These are phyloP conservation scores for Mormyrops attenuatus DNA, from an alignment of 2,797 vertebrate species.

Conservation along the genomic window DNA sequence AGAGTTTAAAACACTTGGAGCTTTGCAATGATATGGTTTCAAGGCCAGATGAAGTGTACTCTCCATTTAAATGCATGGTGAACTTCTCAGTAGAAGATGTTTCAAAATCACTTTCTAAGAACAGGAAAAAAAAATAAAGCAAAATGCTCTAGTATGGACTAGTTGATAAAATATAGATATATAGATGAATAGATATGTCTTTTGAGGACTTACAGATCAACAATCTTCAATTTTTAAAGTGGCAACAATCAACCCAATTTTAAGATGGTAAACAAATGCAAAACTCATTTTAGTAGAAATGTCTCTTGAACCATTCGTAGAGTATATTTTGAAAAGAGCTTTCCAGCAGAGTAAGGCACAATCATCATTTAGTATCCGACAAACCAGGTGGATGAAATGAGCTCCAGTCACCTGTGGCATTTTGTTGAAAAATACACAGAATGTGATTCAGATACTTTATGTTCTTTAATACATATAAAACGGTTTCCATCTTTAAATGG, in stretches of 20 bases:
- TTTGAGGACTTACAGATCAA: background rate
- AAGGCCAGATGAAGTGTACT: background rate
- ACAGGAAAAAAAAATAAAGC: background rate
- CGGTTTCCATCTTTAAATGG: background rate
- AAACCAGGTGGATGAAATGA: background rate
- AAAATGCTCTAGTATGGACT: background rate
- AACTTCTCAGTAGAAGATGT: background rate
- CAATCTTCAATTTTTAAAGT: background rate
- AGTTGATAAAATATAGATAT: background rate
- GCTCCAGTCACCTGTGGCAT: background rate
- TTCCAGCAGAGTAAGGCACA: constrained; percentile 7
- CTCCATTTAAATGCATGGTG: background rate
- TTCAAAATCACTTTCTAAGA: background rate
- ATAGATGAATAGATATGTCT: background rate
- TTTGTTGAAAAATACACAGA: constrained; percentile 1
- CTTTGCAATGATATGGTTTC: background rate
- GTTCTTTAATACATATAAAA: constrained; percentile 11
- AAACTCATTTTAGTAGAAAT: background rate
- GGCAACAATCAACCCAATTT: background rate
- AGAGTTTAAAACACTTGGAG: background rate
- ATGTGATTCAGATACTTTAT: constrained; percentile 3
- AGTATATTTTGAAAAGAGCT: background rate
- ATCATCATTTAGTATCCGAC: background rate
- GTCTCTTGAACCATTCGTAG: background rate
- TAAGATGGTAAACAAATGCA: background rate